phyloP scores from a whole-genome alignment of 2,113 vertebrate genomes.

The Hyperoodon ampullatus region DNA sequence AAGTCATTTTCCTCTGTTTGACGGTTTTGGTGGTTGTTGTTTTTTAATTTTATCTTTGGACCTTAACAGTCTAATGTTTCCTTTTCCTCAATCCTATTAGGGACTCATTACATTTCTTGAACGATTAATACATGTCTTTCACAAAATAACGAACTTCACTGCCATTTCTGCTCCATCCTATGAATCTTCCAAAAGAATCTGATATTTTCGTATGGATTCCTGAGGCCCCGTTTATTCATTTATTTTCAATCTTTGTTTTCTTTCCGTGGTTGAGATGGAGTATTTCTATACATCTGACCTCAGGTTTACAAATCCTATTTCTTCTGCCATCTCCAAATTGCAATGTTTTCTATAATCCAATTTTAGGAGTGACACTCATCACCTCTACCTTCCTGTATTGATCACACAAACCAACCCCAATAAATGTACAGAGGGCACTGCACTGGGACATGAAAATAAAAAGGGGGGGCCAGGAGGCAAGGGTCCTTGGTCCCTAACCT shows the following conservation, averaged over 20 bases:
- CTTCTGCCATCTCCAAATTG: background rate
- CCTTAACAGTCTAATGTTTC: background rate
- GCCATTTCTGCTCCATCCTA: background rate
- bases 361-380: background rate
- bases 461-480: background rate
- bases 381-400: background rate
- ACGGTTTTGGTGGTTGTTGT: accelerated
- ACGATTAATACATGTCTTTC: background rate
- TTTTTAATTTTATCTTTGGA: background rate
- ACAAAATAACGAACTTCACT: background rate
- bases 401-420: background rate
- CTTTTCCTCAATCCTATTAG: background rate
- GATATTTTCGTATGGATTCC: background rate
- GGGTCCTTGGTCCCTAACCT: background rate
- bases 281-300: background rate
- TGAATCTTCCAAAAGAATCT: background rate
- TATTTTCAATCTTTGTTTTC: background rate
- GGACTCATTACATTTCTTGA: background rate
- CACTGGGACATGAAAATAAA: background rate
- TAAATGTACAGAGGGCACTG: background rate
- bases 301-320: background rate
- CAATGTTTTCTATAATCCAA: background rate
- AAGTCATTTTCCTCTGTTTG: background rate
- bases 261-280: background rate
- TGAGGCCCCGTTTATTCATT: background rate